Conservation (phyloP, 2,113 vertebrate genomes). For the Zootoca vivipara region DNA sequence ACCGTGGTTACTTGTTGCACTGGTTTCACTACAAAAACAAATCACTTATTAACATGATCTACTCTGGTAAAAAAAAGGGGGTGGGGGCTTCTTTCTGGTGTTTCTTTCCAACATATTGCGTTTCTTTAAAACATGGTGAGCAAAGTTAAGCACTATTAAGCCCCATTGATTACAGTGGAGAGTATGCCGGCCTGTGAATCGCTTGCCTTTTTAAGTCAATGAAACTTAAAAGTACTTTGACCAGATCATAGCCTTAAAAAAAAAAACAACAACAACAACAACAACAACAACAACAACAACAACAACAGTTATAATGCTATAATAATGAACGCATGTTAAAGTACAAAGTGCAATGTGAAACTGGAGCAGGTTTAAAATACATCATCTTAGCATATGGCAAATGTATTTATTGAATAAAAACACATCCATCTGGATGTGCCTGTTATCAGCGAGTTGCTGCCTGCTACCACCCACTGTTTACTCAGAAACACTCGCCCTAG, state of each 20-base stretch:
- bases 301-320: not conserved
- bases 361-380: slow-evolving; percentile 33
- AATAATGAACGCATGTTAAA: not conserved
- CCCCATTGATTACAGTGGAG: not conserved
- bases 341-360: slow-evolving; percentile 26
- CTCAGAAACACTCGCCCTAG: slow-evolving; percentile 51
- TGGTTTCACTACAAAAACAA: slow-evolving; percentile 45
- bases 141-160: slow-evolving; percentile 7
- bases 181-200: not conserved
- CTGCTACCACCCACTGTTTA: slow-evolving; percentile 67
- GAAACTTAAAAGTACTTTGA: not conserved
- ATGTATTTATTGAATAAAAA: slow-evolving; percentile 62
- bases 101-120: not conserved
- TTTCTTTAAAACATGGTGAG: not conserved
- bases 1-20: slow-evolving; percentile 71
- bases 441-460: slow-evolving; percentile 64
- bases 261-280: not conserved
- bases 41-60: slow-evolving; percentile 45
- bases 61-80: slow-evolving; percentile 21
- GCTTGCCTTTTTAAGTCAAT: not conserved
- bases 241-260: not conserved
- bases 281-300: not conserved
- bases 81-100: slow-evolving; percentile 14
- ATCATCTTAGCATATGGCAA: slow-evolving; percentile 36
- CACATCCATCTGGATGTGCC: slow-evolving; percentile 68